Base-by-base conservation (phyloP, 1,140 invertebrate genomes). In the Danaus melanippus region DNA sequence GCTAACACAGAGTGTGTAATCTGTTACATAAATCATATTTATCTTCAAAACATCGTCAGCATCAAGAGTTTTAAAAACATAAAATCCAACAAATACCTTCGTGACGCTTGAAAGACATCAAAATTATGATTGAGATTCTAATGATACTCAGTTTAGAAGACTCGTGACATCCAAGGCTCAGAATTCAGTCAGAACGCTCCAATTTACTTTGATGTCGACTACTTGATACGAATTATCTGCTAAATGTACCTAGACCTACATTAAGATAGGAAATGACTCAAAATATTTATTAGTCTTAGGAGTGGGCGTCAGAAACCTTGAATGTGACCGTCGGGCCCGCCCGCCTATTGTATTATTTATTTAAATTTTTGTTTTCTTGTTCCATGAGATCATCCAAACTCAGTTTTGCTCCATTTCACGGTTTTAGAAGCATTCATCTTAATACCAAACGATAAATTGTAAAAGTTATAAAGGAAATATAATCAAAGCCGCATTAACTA, bases 231-330 rank as follows among this genome's bases (percentile, higher is more conserved):
- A 67, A 61, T 58, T 64, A 60, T 59, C 21, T 50, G 53, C 46
- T 48, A 17, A 39, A 41, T 41, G 39, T 53, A 69, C 62, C 59
- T 69, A 74, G 61, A 78, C 61, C 64, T 58, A 67, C 52, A 64
- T 67, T 61, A 40, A 57, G 60, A 12, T 65, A 77, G 75, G 74
- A 78, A 80, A 70, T 72, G 73, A 75, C 54, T 76, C 67, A 76
- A 76, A 74, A 74, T 75, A 75, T 70, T 69, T 74, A 77, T 73
- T 69, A 67, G 76, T 75, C 62, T 71, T 66, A 46, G 50, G 12
- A 43, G 75, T 76, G 66, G 75, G 75, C 67, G 70, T 63, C 42
- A 45, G 2, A 58, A 71, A 66, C 77, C 77, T 80, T 80, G 75
- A 50, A 58, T 53, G 46, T 50, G 56, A 53, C 60, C 55, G 66